Percentiles rank a stretch among this genome's conserved stretches.
Conservation (phyloP, 23 tunicate genomes). For the Pegea sp. region DNA sequence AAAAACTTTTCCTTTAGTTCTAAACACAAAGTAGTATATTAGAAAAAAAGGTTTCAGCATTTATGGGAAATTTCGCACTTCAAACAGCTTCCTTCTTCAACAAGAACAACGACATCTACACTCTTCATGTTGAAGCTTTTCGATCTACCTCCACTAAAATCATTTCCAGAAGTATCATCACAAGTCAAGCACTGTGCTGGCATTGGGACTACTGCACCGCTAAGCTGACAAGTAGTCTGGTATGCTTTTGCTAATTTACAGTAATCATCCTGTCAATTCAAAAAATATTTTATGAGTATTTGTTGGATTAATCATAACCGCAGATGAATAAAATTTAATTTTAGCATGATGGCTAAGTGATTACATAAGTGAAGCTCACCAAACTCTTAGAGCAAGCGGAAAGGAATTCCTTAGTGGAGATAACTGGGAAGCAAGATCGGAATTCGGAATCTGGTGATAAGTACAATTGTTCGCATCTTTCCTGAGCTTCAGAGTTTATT, state of each 20-base stretch:
- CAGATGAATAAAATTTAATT: no score
- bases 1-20: background rate
- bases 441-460: conserved; percentile 20
- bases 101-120: conserved; percentile 50
- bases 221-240: conserved; percentile 27
- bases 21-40: background rate
- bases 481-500: background rate
- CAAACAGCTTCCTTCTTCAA: conserved; percentile 51
- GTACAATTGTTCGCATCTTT: conserved; percentile 16
- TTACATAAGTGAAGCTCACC: background rate
- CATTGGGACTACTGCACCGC: conserved; percentile 25
- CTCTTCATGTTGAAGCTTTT: background rate
- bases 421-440: conserved; percentile 69
- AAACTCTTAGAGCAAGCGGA: background rate
- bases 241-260: conserved; percentile 6
- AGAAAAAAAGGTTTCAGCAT: background rate
- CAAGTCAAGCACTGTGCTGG: conserved; percentile 55
- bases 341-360: no score
- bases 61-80: conserved; percentile 8
- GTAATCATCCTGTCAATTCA: background rate
- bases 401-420: background rate
- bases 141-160: conserved; percentile 3
- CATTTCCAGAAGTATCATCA: conserved; percentile 8
- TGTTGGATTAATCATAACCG: background rate
- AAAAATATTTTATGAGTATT: background rate